Conservation (phyloP, 2,113 vertebrate species). For the Amphiprion percula region DNA sequence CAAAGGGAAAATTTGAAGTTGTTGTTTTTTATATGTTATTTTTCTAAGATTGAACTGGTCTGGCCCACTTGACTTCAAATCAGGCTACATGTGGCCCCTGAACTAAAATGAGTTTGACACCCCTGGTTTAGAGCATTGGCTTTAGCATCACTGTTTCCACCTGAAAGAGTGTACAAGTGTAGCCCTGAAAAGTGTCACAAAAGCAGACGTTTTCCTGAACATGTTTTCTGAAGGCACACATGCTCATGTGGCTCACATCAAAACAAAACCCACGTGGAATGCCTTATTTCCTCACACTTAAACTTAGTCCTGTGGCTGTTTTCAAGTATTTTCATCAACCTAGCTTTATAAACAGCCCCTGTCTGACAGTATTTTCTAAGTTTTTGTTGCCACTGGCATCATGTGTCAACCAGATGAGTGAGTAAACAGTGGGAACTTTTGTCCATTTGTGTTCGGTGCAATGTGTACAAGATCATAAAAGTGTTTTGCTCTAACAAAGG, state of each 20-base stretch:
- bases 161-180: not conserved
- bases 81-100: no score
- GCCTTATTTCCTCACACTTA: slow-evolving; percentile 17
- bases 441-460: not conserved
- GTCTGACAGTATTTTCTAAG: slow-evolving; percentile 2
- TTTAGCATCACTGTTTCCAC: not conserved
- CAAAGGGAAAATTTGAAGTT: no score
- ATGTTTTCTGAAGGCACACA: slow-evolving; percentile 21
- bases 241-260: slow-evolving; percentile 33
- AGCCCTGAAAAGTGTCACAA: not conserved
- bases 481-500: no score
- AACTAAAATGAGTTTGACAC: no score
- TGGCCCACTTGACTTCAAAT: no score
- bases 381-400: slow-evolving; percentile 1
- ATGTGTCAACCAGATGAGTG: slow-evolving; percentile 65
- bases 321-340: slow-evolving; percentile 28
- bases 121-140: no score
- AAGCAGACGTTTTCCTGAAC: not conserved
- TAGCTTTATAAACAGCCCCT: not conserved
- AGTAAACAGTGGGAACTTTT: not conserved
- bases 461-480: no score
- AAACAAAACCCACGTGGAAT: slow-evolving; percentile 19
- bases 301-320: slow-evolving; percentile 1
- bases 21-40: no score
- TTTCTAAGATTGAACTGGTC: no score